A percentile compares a stretch with the other conserved stretches of the same genome.
Evolutionary conservation across 2,888 invertebrate species (phyloP).

Genomic region (Erebia palarica): DNA sequence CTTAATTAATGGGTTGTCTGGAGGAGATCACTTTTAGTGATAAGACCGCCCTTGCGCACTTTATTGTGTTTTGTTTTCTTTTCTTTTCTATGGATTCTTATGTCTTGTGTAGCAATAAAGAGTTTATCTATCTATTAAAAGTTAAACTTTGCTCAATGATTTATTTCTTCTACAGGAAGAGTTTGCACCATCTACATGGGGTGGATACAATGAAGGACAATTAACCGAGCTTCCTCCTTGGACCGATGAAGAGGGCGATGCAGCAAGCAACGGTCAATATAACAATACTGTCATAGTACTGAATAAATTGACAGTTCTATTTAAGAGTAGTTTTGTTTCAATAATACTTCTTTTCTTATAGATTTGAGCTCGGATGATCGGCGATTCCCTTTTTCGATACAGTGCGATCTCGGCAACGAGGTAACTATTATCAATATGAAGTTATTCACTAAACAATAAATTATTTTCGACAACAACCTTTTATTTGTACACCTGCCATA

Average conservation of each 20-base stretch:
- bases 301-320: not conserved
- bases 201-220: constrained; percentile 50
- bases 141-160: not conserved
- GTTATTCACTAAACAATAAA: not conserved
- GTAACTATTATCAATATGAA: constrained; percentile 42
- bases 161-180: constrained; percentile 44
- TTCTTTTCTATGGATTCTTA: too few relatives aligned
- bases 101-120: too few relatives aligned
- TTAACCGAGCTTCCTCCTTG: constrained; percentile 50
- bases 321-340: not conserved
- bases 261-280: constrained; percentile 43
- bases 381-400: constrained; percentile 49
- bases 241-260: constrained; percentile 56
- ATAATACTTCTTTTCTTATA: constrained; percentile 47
- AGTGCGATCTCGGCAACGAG: constrained; percentile 51
- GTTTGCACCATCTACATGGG: constrained; percentile 47
- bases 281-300: not conserved
- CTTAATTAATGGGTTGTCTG: too few relatives aligned
- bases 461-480: not conserved
- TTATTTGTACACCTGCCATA: not conserved
- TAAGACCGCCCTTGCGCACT: too few relatives aligned
- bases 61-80: too few relatives aligned
- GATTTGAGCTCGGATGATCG: constrained; percentile 49
- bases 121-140: too few relatives aligned
- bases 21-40: too few relatives aligned